A percentile compares a stretch with the other conserved stretches of the same genome.
phyloP scores from a whole-genome alignment of 1,140 invertebrate species.

The Bombus haemorrhoidalis region DNA sequence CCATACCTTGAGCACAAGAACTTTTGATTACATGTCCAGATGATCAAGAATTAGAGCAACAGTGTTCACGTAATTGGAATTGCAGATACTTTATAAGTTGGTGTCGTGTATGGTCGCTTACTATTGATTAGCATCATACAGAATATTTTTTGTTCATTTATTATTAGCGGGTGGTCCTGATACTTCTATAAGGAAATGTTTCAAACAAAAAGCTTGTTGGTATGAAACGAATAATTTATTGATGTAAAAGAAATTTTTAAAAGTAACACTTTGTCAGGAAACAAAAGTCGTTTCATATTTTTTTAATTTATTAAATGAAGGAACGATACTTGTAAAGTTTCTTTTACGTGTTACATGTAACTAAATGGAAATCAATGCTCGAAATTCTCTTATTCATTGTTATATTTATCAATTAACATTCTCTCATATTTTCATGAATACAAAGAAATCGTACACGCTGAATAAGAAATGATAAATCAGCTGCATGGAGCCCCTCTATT shows the following conservation, averaged over 20 bases:
- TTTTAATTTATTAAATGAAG: too few relatives aligned
- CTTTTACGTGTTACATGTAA: too few relatives aligned
- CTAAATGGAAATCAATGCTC: too few relatives aligned
- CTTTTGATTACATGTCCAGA: slow-evolving; percentile 12
- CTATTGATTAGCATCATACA: too few relatives aligned
- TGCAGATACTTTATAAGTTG: background rate
- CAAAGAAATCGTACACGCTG: background rate
- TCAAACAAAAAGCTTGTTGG: too few relatives aligned
- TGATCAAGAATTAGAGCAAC: slow-evolving; percentile 15
- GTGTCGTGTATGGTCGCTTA: background rate
- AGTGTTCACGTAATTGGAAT: slow-evolving; percentile 13
- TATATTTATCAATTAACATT: too few relatives aligned
- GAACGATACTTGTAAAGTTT: too few relatives aligned
- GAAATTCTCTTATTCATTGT: too few relatives aligned
- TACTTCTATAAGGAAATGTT: background rate
- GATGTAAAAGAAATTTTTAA: background rate
- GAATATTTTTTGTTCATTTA: too few relatives aligned
- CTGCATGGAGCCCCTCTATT: background rate
- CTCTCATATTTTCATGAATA: background rate
- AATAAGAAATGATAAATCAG: background rate
- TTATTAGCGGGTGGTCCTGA: too few relatives aligned
- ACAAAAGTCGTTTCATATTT: too few relatives aligned
- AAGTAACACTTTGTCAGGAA: too few relatives aligned
- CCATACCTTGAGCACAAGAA: slow-evolving; percentile 20
- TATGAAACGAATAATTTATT: background rate